Base-by-base conservation (phyloP, 2,113 vertebrate species). In the Hippocampus barbouri region DNA sequence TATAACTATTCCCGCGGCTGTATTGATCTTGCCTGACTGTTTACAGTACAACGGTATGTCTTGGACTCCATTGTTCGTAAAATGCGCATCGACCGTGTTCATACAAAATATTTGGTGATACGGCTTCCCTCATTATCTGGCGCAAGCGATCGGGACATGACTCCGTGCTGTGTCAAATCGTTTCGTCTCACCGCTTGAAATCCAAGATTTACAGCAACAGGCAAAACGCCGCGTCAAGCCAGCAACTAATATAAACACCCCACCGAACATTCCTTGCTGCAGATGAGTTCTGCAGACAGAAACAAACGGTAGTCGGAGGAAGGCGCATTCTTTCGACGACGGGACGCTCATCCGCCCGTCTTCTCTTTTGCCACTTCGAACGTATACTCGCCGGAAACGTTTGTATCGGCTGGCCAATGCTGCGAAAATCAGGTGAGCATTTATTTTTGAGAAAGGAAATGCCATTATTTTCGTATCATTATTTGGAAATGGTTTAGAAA, bases 211-310 rank as follows among this genome's bases (percentile, higher is more conserved):
- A 80, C 60, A 64, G 71, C 71, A 56, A 56, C 9, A 8, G 1
- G 45, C 45, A 4, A 4, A 47, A 47, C 7, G 49, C 79, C 53
- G 67, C 41, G 6, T 2, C 25, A 81, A 81, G 80, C 75, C 75
- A 63, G 81, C 40, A 12, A 75, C 69, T 85, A 80, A 82, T 78
- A 76, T 70, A 82, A 87, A 87, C 84, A 81, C 71, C 45, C 68
- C 54, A 74, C 68, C 79, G 80, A 47, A 70, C 53, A 77, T 74
- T 83, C 77, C 75, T 83, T 47, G 27, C 70, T 34, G 65, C 77
- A 80, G 47, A 77, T 63, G 66, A 76, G 73, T 69, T 83, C 69
- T 56, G 78, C 45, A 64, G 81, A 59, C 80, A 78, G 85, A 86
- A 79, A 79, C 80, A 85, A 84, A 71, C 73, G 27, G 56, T 54